These are phyloP conservation scores for Catostylus mosaicus DNA, from an alignment of 30 jellyfish, hydroid and myxozoan species.

Conservation along the genomic window DNA sequence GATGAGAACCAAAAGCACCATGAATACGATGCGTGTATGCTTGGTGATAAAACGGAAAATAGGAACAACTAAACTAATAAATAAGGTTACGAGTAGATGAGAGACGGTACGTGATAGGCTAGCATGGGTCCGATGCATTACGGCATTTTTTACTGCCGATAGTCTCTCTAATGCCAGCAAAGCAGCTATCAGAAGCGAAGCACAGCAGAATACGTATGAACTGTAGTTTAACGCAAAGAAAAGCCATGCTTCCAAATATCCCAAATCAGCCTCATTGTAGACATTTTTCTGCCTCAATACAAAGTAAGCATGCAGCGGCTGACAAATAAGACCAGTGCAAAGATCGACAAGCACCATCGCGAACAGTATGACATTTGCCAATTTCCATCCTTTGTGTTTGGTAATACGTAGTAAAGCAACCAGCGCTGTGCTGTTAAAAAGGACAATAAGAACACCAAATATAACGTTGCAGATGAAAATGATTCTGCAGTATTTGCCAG, in stretches of 20 bases:
- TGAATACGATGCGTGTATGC: slow-evolving; percentile 21
- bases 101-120: slow-evolving; percentile 2
- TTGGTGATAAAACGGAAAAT: slow-evolving; percentile 19
- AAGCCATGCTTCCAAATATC: slow-evolving; percentile 28
- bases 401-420: slow-evolving; percentile 18
- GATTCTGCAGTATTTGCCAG: slow-evolving; percentile 34
- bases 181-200: slow-evolving; percentile 11
- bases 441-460: slow-evolving; percentile 5
- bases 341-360: slow-evolving; percentile 24
- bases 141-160: slow-evolving; percentile 3
- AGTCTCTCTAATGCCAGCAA: slow-evolving; percentile 22
- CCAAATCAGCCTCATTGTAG: slow-evolving; percentile 12
- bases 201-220: slow-evolving; percentile 32
- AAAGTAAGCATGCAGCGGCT: slow-evolving; percentile 39
- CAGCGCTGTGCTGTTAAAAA: slow-evolving; percentile 9
- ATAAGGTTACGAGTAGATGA: not conserved
- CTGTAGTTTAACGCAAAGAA: slow-evolving; percentile 27
- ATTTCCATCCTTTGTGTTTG: not conserved
- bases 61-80: slow-evolving; percentile 7
- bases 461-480: slow-evolving; percentile 19
- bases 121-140: slow-evolving; percentile 10
- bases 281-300: slow-evolving; percentile 20
- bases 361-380: slow-evolving; percentile 20
- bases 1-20: slow-evolving; percentile 21
- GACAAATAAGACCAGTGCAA: slow-evolving; percentile 43